Conservation (phyloP, 2,888 invertebrate genomes). For the Acanthosoma haemorrhoidale region DNA sequence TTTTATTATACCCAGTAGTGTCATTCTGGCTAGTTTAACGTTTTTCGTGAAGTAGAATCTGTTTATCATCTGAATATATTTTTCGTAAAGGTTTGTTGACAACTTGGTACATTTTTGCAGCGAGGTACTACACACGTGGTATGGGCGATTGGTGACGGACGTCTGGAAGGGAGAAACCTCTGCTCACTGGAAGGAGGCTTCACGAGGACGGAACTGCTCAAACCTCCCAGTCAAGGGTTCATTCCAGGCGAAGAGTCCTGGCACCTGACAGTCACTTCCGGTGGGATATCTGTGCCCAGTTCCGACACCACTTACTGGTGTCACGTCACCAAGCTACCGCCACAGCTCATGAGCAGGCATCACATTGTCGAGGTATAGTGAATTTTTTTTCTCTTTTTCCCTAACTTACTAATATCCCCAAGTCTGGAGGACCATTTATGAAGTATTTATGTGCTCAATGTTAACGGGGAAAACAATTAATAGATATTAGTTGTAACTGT, state of each 20-base stretch:
- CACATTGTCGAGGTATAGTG: constrained; percentile 67
- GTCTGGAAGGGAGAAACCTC: constrained; percentile 60
- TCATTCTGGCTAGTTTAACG: no score
- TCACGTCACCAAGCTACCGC: constrained; percentile 72
- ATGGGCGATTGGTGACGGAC: constrained; percentile 75
- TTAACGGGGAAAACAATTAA: no score
- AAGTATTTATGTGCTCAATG: no score
- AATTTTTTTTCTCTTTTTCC: not conserved
- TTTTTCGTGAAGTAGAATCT: no score
- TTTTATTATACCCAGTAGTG: no score
- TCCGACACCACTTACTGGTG: constrained; percentile 98
- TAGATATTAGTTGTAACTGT: no score
- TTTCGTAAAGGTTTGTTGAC: no score
- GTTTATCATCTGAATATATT: no score
- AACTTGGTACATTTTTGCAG: no score
- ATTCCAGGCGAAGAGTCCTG: constrained; percentile 52
- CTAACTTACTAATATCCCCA: not conserved
- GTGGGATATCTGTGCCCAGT: constrained; percentile 67
- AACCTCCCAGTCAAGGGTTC: constrained; percentile 46
- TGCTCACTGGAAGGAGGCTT: constrained; percentile 61
- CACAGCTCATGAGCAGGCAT: constrained; percentile 56
- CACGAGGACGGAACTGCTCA: constrained; percentile 67
- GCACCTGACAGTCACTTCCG: constrained; percentile 57
- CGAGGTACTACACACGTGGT: constrained; percentile 84
- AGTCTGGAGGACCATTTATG: no score